Percentiles rank a stretch among this genome's conserved stretches.
Evolutionary conservation across 2,113 vertebrate species (phyloP).

Genomic region (Steatornis caripensis): DNA sequence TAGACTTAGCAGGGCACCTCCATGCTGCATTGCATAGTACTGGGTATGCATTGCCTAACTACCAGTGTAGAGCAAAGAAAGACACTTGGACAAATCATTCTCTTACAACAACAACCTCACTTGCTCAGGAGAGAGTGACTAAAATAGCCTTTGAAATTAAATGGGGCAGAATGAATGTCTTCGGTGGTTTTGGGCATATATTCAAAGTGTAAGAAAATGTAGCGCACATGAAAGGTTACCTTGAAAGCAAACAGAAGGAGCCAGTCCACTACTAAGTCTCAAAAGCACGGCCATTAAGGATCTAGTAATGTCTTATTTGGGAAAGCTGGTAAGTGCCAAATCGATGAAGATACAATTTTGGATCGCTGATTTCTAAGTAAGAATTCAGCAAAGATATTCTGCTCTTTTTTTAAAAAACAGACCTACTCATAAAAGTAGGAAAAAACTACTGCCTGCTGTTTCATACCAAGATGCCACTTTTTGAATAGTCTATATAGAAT

Average conservation of each 20-base stretch:
- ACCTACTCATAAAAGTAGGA: neutral
- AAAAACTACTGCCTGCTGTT: neutral
- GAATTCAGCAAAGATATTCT: neutral
- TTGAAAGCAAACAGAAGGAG: slow-evolving; percentile 23
- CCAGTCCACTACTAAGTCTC: neutral
- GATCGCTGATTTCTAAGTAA: neutral
- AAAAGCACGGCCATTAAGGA: slow-evolving; percentile 3
- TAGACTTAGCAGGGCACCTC: neutral
- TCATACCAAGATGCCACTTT: neutral
- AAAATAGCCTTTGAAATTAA: neutral
- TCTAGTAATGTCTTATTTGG: neutral
- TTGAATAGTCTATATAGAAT: neutral
- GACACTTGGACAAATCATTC: neutral
- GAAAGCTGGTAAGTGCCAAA: neutral
- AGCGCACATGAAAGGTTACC: slow-evolving; percentile 6
- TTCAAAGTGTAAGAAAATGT: neutral
- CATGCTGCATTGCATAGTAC: neutral
- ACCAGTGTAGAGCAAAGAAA: neutral
- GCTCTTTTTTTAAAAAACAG: neutral
- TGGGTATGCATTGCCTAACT: no score
- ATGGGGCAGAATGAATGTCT: neutral
- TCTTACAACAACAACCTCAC: neutral
- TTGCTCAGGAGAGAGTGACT: neutral
- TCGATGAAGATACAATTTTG: slow-evolving; percentile 8
- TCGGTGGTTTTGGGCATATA: neutral